Evolutionary conservation across 2,113 vertebrate species (phyloP), one percentile per base, ranked within the genome.

Genomic region (Microcebus griseorufus): DNA sequence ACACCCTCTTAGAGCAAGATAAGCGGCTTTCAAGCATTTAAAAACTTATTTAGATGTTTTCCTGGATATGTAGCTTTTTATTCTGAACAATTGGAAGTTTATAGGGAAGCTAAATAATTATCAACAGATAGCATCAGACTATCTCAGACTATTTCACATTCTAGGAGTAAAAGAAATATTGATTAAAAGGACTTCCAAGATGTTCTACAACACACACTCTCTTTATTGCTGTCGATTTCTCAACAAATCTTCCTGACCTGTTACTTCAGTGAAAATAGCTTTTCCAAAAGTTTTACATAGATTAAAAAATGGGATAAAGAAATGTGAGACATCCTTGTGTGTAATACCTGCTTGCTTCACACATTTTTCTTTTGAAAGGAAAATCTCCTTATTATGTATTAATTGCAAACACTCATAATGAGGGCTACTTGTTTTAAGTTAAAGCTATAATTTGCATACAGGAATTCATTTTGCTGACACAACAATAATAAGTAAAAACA

Each of bases 81-180:
- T 79, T 93, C 55, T 70, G 60, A 94, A 85, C 23, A 79, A 37
- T 3, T 51, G 13, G 34, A 75, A 51, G 60, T 81, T 96, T 92
- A 72, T 58, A 78, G 0, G 0, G 18, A 88, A 94, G 25, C 25
- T 64, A 91, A 93, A 89, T 88, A 96, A 96, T 96, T 75, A 79
- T 75, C 48, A 94, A 13, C 51, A 78, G 10, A 87, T 34, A 45
- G 14, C 13, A 70, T 80, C 48, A 88, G 42, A 88, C 13, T 70
- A 78, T 39, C 94, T 94, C 87, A 89, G 42, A 88, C 10, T 70
- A 78, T 39, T 95, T 94, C 87, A 89, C 20, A 73, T 39, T 64
- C 37, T 60, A 81, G 14, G 17, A 73, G 48, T 27, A 45, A 85
- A 78, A 32, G 48, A 88, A 39, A 90, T 48, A 84, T 64, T 79